phyloP scores from a whole-genome alignment of 2,797 vertebrate species.

The Acipenser oxyrinchus region DNA sequence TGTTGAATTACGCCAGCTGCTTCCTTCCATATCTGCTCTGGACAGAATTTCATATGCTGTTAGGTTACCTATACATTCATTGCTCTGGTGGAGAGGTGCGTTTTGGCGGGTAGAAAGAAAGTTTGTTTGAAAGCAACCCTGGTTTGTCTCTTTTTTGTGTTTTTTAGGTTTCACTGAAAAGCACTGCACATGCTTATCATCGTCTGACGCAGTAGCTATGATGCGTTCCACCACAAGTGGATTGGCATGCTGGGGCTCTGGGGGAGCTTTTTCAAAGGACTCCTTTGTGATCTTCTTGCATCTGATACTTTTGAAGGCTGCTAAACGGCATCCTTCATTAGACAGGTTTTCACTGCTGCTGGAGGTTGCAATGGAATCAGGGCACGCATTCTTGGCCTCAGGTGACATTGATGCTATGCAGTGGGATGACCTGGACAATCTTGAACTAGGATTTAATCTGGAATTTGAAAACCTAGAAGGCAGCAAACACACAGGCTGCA shows the following conservation, averaged over 20 bases:
- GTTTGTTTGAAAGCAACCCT: no score
- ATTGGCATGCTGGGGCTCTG: no score
- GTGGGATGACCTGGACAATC: slow-evolving; percentile 30
- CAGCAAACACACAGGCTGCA: slow-evolving; percentile 18
- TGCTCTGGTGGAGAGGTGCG: no score
- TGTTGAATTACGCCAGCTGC: slow-evolving; percentile 31
- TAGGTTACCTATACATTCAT: no score
- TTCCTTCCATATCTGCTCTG: neutral
- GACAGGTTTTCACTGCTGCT: slow-evolving; percentile 21
- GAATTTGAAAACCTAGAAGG: slow-evolving; percentile 5
- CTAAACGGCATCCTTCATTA: neutral
- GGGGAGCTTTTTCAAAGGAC: no score
- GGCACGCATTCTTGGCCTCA: neutral
- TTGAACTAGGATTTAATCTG: neutral
- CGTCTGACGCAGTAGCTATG: no score
- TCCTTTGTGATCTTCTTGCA: slow-evolving; percentile 29
- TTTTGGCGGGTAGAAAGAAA: no score
- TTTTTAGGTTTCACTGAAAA: no score
- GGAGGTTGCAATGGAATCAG: slow-evolving; percentile 14
- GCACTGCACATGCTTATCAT: no score
- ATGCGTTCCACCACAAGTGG: no score
- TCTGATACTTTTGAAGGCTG: slow-evolving; percentile 47
- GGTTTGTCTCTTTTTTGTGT: no score
- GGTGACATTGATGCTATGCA: slow-evolving; percentile 19
- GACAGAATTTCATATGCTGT: neutral